phyloP scores from a whole-genome alignment of 2,888 invertebrate species.

The Gymnosoma rotundatum region DNA sequence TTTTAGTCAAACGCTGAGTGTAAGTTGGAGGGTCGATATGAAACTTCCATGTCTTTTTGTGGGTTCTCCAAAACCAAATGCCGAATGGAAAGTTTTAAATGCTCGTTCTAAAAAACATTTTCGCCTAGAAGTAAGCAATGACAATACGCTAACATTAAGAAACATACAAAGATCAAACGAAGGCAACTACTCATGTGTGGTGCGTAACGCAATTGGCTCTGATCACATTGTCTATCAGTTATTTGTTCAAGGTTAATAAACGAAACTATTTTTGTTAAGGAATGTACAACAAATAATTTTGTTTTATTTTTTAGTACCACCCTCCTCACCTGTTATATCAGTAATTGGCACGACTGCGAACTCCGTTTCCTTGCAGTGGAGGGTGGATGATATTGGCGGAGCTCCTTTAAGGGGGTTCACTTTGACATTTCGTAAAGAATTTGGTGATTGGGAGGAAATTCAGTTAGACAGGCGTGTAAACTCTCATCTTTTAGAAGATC shows the following conservation, averaged over 20 bases:
- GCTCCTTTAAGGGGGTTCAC: slow-evolving; percentile 84
- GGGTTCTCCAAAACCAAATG: slow-evolving; percentile 83
- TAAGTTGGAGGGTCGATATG: slow-evolving; percentile 84
- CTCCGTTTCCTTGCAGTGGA: slow-evolving; percentile 84
- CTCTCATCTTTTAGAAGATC: slow-evolving; percentile 87
- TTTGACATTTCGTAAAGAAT: slow-evolving; percentile 83
- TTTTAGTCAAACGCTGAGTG: slow-evolving; percentile 83
- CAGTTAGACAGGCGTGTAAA: slow-evolving; percentile 83
- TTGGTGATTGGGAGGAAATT: slow-evolving; percentile 84
- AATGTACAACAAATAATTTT: neutral
- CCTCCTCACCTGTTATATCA: slow-evolving; percentile 83
- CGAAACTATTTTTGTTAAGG: neutral
- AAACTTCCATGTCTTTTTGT: slow-evolving; percentile 84
- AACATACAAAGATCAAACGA: slow-evolving; percentile 83
- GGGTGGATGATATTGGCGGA: slow-evolving; percentile 83
- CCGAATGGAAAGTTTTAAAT: slow-evolving; percentile 83
- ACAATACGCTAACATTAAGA: slow-evolving; percentile 83
- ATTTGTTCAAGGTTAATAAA: slow-evolving; percentile 83
- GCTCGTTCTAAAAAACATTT: slow-evolving; percentile 78
- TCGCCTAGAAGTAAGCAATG: slow-evolving; percentile 82
- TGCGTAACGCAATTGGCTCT: slow-evolving; percentile 83
- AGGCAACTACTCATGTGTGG: slow-evolving; percentile 84
- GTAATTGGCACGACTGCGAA: slow-evolving; percentile 83
- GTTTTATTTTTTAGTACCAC: slow-evolving; percentile 82
- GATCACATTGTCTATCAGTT: slow-evolving; percentile 84